Evolutionary conservation across 2,888 invertebrate species (phyloP).

Genomic region (Caenorhabditis imperialis): DNA sequence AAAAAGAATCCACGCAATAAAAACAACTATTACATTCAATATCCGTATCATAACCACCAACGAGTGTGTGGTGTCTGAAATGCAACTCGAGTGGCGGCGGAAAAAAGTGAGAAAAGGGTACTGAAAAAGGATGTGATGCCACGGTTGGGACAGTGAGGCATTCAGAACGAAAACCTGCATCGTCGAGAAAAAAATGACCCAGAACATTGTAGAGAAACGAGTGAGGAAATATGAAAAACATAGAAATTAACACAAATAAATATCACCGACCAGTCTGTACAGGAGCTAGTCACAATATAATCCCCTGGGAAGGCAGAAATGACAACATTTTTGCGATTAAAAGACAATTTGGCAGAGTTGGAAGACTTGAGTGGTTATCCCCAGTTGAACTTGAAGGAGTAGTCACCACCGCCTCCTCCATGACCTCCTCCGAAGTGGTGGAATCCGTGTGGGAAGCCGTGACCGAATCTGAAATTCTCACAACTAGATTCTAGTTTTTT

Average conservation of each 20-base stretch:
- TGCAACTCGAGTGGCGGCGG: not conserved
- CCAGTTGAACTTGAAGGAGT: slow-evolving; percentile 77
- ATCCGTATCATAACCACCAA: slow-evolving; percentile 30
- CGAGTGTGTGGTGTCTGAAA: slow-evolving; percentile 3
- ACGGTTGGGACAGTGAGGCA: slow-evolving; percentile 9
- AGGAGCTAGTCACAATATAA: slow-evolving; percentile 9
- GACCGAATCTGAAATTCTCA: slow-evolving; percentile 46
- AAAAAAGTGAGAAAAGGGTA: slow-evolving; percentile 1
- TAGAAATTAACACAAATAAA: slow-evolving; percentile 5
- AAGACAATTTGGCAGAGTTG: not conserved
- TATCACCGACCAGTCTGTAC: slow-evolving; percentile 17
- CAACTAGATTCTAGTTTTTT: not conserved
- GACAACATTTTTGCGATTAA: not conserved
- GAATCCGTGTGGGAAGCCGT: slow-evolving; percentile 73
- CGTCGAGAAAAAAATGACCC: slow-evolving; percentile 35
- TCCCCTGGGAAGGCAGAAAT: slow-evolving; percentile 10
- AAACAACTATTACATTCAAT: slow-evolving; percentile 1
- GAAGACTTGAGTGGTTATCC: slow-evolving; percentile 6
- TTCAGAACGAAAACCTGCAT: slow-evolving; percentile 33
- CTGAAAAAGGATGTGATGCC: slow-evolving; percentile 17
- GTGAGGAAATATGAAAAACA: slow-evolving; percentile 1
- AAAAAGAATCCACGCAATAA: not conserved
- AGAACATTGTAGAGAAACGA: slow-evolving; percentile 6
- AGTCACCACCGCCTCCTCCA: slow-evolving; percentile 61
- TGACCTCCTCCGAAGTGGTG: slow-evolving; percentile 72